A percentile compares a stretch with the other conserved stretches of the same genome.
These are phyloP conservation scores for Seladonia tumulorum DNA, from an alignment of 2,888 invertebrate genomes.

Conservation along the genomic window DNA sequence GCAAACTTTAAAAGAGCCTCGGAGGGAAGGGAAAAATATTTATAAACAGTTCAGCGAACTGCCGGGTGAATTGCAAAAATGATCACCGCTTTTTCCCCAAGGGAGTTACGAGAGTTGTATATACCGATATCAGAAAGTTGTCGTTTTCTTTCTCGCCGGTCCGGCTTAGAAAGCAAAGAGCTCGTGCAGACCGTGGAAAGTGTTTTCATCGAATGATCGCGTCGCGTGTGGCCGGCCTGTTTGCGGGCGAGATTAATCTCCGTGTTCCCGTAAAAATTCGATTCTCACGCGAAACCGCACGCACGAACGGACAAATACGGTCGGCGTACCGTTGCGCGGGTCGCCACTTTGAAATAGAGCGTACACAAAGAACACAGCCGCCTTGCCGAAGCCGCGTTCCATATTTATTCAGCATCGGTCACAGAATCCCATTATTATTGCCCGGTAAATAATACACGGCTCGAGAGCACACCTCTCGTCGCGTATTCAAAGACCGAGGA, in stretches of 20 bases:
- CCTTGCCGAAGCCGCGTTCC: background rate
- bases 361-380: constrained; percentile 28
- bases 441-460: background rate
- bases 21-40: no score
- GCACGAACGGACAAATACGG: constrained; percentile 47
- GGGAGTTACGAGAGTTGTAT: no score
- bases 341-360: constrained; percentile 33
- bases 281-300: constrained; percentile 50
- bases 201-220: constrained; percentile 19
- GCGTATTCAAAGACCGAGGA: background rate
- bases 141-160: background rate
- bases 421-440: background rate
- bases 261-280: constrained; percentile 43
- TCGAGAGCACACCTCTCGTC: background rate
- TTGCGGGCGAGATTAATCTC: constrained; percentile 48
- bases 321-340: constrained; percentile 40
- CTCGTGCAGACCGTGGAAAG: background rate
- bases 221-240: constrained; percentile 51
- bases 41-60: no score
- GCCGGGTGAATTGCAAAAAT: no score
- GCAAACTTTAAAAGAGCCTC: no score
- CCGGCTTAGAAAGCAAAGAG: background rate
- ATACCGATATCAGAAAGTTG: background rate
- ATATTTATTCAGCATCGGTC: constrained; percentile 2
- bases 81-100: no score